phyloP scores from a whole-genome alignment of 2,113 vertebrate species.

The Himantopus leucocephalus region DNA sequence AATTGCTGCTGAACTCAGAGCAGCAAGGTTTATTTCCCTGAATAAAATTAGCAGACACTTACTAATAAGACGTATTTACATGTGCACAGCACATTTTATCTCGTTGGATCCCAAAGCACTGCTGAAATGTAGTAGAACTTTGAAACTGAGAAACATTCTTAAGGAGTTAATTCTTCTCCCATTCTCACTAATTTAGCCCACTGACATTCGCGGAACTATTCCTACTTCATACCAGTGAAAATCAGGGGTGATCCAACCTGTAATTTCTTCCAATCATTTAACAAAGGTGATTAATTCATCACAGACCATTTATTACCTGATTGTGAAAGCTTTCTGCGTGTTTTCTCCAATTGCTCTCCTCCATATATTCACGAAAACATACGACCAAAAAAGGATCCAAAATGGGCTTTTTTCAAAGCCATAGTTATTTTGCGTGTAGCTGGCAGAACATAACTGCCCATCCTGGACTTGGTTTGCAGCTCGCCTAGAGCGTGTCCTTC shows the following conservation, averaged over 20 bases:
- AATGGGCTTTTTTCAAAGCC: not conserved
- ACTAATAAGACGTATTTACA: not conserved
- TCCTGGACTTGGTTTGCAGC: not conserved
- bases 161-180: not conserved
- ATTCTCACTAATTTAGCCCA: not conserved
- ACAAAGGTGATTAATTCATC: not conserved
- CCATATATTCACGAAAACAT: not conserved
- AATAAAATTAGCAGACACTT: constrained; percentile 42
- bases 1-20: constrained; percentile 2
- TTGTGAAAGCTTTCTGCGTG: not conserved
- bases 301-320: not conserved
- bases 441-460: not conserved
- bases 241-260: not conserved
- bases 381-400: not conserved
- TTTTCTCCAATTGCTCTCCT: not conserved
- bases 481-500: not conserved
- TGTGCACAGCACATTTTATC: not conserved
- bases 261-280: not conserved
- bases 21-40: constrained; percentile 33
- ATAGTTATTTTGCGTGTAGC: not conserved
- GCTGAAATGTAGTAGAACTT: not conserved
- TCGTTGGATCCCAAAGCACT: not conserved
- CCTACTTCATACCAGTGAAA: not conserved
- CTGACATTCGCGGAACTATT: not conserved
- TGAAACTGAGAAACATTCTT: not conserved